A percentile compares a stretch with the other conserved stretches of the same genome.
phyloP scores from a whole-genome alignment of 2,113 vertebrate species.

The Ranitomeya variabilis region DNA sequence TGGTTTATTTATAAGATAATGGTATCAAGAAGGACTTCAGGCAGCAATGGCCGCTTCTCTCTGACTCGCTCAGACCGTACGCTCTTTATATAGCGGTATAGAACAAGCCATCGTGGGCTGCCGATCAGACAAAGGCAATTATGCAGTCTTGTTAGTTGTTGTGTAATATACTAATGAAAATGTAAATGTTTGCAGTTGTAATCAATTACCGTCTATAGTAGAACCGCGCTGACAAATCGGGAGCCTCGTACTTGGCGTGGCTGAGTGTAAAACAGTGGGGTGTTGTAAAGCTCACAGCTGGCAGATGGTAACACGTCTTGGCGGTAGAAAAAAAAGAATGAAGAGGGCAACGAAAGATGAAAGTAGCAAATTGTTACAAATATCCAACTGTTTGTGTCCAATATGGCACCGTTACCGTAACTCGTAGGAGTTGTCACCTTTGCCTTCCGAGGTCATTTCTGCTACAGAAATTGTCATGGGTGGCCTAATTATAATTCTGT shows the following conservation, averaged over 20 bases:
- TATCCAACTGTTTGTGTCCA: background rate
- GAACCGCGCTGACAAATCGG: background rate
- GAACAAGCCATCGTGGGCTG: background rate
- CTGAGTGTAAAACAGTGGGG: background rate
- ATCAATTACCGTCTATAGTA: constrained; percentile 19
- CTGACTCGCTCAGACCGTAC: background rate
- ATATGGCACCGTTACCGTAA: background rate
- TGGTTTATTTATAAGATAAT: constrained; percentile 40
- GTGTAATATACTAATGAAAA: constrained; percentile 16
- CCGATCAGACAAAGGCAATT: background rate
- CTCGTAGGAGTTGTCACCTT: too few species aligned
- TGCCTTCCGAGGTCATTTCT: too few species aligned
- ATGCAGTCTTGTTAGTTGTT: constrained; percentile 10
- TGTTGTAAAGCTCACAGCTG: background rate
- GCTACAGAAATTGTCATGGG: too few species aligned
- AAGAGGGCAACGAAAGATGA: background rate
- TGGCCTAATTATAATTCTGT: too few species aligned
- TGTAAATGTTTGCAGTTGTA: constrained; percentile 1
- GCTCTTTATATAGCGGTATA: background rate
- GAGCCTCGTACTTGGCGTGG: background rate
- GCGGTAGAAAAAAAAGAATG: background rate
- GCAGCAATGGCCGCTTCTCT: background rate
- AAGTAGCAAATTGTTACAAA: background rate
- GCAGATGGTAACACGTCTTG: background rate
- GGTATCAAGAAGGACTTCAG: background rate